Evolutionary conservation across 2,888 invertebrate genomes (phyloP), one percentile per base, ranked within the genome.

Genomic region (Chrysomela aeneicollis): DNA sequence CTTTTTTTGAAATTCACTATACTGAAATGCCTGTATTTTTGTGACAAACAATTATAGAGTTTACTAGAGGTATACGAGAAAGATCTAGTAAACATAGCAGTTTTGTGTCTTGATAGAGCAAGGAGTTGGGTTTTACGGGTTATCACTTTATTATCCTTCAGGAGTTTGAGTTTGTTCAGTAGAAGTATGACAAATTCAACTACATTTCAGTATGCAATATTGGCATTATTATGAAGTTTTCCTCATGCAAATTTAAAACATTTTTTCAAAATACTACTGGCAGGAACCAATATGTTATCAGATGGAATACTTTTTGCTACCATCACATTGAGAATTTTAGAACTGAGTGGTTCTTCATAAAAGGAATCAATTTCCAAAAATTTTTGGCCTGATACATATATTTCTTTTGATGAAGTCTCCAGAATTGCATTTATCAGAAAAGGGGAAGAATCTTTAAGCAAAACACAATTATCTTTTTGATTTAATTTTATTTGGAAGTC

Each of bases 351-450:
- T 26, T 57, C 57, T 46, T 22, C 57, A 46, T 46, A 57, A 46
- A 57, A 57, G 21, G 57, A 47, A 21, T 57, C 47, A 57, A 46
- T 47, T 46, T 57, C 47, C 46, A 57, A 57, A 47, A 58, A 58
- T 58, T 46, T 58, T 17, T 47, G 26, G 46, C 57, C 57, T 47
- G 57, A 58, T 58, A 47, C 21, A 58, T 49, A 58, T 49, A 58
- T 49, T 58, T 58, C 35, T 46, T 49, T 46, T 49, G 47, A 47
- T 49, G 30, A 49, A 30, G 49, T 58, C 47, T 58, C 22, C 58
- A 49, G 32, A 49, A 58, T 52, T 26, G 52, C 52, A 32, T 52
- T 52, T 32, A 52, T 32, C 18, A 52, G 30, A 52, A 52, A 17
- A 30, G 15, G 6, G 12, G 52, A 52, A 52, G 30, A 32, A 52